Base-by-base conservation (phyloP, 2,797 vertebrate species). In the Allobates femoralis region DNA sequence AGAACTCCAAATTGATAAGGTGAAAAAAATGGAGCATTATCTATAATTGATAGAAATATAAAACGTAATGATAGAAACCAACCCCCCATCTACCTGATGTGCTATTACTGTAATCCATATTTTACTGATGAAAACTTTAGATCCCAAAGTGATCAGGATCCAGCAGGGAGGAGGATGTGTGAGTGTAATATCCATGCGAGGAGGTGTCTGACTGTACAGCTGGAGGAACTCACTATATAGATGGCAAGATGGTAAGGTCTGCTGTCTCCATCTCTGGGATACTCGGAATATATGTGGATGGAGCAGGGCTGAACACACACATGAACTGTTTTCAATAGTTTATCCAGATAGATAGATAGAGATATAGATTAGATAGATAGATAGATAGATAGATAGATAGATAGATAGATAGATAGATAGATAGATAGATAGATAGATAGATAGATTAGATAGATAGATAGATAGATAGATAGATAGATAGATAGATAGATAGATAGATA, bases 331-430 rank as follows among this genome's bases (percentile, higher is more conserved):
- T 34, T 18, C 1, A 34, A 30, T 23, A 8, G 26, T 2, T n/a
- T 56, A 16, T 56, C n/a, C n/a, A 64, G n/a, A 64, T 62, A 26
- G 60, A 26, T 62, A 62, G 60, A 62, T 62, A 62, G 11, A n/a
- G n/a, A n/a, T n/a, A n/a, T n/a, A n/a, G n/a, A n/a, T n/a, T 67
- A 34, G 8, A 66, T 67, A 67, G 64, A 67, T 32, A 67, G 28
- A 67, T 32, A 66, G 62, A 66, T 66, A 66, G 26, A 66, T 30
- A 66, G 62, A 66, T 66, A 66, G 28, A 66, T 30, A 66, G 62
- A 66, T 30, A 30, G n/a, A 18, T 30, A 60, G 23, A 60, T 60
- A 60, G 58, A 60, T 60, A 60, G 23, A 60, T n/a, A 60, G 58
- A 60, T n/a, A 60, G 58, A 60, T 64, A 64, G n/a, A 64, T 62